phyloP scores from a whole-genome alignment of 2,888 invertebrate genomes.

The Litoditis marina region DNA sequence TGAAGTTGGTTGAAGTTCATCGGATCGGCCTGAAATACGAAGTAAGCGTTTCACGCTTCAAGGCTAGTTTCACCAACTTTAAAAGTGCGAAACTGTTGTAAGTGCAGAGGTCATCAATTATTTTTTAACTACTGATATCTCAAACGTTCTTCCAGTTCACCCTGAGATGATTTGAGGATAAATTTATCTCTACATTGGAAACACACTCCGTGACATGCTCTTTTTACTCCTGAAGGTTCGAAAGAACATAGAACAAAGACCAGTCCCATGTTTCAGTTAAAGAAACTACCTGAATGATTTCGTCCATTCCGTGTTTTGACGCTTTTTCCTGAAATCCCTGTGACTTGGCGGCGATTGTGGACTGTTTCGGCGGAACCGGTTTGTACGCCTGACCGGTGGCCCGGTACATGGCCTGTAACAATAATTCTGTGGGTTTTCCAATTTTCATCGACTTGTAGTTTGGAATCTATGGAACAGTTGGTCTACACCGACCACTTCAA shows the following conservation, averaged over 20 bases:
- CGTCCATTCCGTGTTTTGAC: slow-evolving; percentile 97
- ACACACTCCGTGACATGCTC: background rate
- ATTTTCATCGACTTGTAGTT: no score
- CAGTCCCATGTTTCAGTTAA: background rate
- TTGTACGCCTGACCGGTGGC: slow-evolving; percentile 99
- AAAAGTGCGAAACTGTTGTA: background rate
- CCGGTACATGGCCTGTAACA: slow-evolving; percentile 80
- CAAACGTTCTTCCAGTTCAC: no score
- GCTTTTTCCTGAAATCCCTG: slow-evolving; percentile 74
- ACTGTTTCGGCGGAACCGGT: slow-evolving; percentile 79
- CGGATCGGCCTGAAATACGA: slow-evolving; percentile 87
- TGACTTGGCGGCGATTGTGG: slow-evolving; percentile 54
- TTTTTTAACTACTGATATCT: no score
- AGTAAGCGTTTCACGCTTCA: no score
- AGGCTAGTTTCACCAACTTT: background rate
- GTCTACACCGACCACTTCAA: no score
- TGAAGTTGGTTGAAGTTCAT: slow-evolving; percentile 92
- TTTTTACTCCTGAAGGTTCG: background rate
- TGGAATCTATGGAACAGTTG: no score
- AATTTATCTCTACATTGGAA: no score
- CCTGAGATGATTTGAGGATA: no score
- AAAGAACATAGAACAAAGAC: background rate
- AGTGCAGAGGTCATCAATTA: no score
- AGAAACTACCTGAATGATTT: slow-evolving; percentile 72
- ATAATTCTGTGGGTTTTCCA: background rate